A percentile compares a stretch with the other conserved stretches of the same genome.
phyloP scores from a whole-genome alignment of 2,888 invertebrate species.

The Cephus sareptanus region DNA sequence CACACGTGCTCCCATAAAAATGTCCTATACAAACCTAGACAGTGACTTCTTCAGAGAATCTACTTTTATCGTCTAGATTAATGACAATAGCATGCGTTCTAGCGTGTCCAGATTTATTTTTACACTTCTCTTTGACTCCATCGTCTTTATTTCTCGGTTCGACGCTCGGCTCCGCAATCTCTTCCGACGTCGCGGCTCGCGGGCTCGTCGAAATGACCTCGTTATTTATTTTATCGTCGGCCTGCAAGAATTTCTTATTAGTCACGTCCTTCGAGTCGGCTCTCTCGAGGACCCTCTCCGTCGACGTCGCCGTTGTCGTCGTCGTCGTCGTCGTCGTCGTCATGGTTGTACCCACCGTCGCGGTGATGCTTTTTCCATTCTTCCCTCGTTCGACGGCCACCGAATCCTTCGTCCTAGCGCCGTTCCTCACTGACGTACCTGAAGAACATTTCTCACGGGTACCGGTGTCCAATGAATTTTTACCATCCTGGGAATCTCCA shows the following conservation, averaged over 20 bases:
- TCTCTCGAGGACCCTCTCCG: conserved; percentile 64
- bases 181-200: conserved; percentile 22
- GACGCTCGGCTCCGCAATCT: conserved; percentile 26
- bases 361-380: conserved; percentile 43
- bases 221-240: conserved; percentile 22
- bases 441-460: background rate
- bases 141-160: conserved; percentile 31
- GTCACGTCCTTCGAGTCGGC: conserved; percentile 64
- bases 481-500: conserved; percentile 51
- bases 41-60: conserved; percentile 85
- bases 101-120: conserved; percentile 73
- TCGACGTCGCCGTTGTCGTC: conserved; percentile 67
- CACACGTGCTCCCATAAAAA: background rate
- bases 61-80: conserved; percentile 82
- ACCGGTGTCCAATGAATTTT: conserved; percentile 15
- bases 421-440: conserved; percentile 19
- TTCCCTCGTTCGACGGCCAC: conserved; percentile 40
- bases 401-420: conserved; percentile 20
- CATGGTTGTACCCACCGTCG: conserved; percentile 41
- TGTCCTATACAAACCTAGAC: conserved; percentile 67
- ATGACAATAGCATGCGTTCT: conserved; percentile 83
- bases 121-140: conserved; percentile 34
- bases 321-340: conserved; percentile 52
- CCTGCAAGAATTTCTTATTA: conserved; percentile 25
- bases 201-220: conserved; percentile 9